phyloP scores from a whole-genome alignment of 2,113 vertebrate genomes.

The Nycticebus coucang region DNA sequence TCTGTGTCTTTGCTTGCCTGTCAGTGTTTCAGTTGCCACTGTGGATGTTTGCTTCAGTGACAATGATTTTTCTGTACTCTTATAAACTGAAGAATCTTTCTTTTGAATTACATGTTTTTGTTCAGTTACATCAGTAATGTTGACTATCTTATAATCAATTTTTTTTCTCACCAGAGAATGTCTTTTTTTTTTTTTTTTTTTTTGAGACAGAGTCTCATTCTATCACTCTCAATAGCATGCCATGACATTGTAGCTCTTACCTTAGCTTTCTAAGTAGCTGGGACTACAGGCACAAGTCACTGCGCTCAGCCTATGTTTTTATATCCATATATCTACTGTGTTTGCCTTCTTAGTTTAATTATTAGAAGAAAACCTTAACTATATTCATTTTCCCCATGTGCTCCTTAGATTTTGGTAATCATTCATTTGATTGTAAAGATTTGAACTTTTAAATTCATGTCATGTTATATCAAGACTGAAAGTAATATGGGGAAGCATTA shows the following conservation, averaged over 20 bases:
- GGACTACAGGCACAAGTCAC: too few species aligned
- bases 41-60: background rate
- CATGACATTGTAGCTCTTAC: too few species aligned
- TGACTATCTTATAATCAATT: background rate
- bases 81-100: background rate
- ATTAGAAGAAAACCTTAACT: background rate
- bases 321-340: background rate
- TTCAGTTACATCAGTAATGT: background rate
- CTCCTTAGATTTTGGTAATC: background rate
- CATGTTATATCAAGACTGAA: background rate
- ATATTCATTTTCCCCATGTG: background rate
- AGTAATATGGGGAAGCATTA: background rate
- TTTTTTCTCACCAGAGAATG: background rate
- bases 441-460: background rate
- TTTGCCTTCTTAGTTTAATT: constrained; percentile 44
- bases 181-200: too few species aligned
- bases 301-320: too few species aligned
- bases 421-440: background rate
- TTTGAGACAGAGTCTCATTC: too few species aligned
- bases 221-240: too few species aligned
- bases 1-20: background rate
- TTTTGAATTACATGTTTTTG: constrained; percentile 7
- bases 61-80: background rate
- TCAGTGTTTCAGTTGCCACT: background rate
- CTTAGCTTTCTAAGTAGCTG: too few species aligned